Base-by-base conservation (phyloP, 2,797 vertebrate genomes). In the Smutsia temminckii region DNA sequence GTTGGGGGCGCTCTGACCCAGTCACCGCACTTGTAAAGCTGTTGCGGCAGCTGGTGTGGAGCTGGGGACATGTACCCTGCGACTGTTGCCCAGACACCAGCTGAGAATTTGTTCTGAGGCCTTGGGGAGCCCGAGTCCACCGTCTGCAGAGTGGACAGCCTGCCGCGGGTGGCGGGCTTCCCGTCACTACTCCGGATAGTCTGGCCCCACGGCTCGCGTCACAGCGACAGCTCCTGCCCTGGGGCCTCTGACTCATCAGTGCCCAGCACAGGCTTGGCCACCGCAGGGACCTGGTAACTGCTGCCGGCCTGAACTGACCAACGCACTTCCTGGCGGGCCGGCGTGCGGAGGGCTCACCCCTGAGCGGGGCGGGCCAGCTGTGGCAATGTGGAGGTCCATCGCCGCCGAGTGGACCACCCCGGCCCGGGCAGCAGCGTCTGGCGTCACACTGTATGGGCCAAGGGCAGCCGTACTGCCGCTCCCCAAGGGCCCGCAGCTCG, bases 391-490 rank as follows among this genome's bases (percentile, higher is more conserved):
- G 40, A 72, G 21, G 9, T 46, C 18, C 1, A 0, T 42, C 1
- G 6, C 51, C 29, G 27, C 6, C 10, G 14, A 2, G 6, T 2
- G 3, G 40, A 23, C 53, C 64, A 10, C 32, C 13, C 42, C 37
- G 5, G 17, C 12, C 20, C 17, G 37, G 29, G 72, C 46, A 49
- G 72, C 72, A 13, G 46, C 46, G 29, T 40, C 32, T 37, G 3
- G 59, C 25, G 80, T n/a, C 13, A 8, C 10, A 13, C 0, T 16
- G 49, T 34, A 14, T n/a, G 4, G 3, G 68, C 0, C 0, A 32
- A 5, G 20, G 53, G 37, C 4, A 20, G 53, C 68, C 3, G 6
- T 0, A 0, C 3, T 5, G 2, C 69, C 0, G 1, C 37, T 17
- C 40, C 68, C 34, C 37, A 37, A 21, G 34, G 1, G 68, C 25